phyloP scores from a whole-genome alignment of 2,888 invertebrate genomes.

The Didymodactylos carnosus region DNA sequence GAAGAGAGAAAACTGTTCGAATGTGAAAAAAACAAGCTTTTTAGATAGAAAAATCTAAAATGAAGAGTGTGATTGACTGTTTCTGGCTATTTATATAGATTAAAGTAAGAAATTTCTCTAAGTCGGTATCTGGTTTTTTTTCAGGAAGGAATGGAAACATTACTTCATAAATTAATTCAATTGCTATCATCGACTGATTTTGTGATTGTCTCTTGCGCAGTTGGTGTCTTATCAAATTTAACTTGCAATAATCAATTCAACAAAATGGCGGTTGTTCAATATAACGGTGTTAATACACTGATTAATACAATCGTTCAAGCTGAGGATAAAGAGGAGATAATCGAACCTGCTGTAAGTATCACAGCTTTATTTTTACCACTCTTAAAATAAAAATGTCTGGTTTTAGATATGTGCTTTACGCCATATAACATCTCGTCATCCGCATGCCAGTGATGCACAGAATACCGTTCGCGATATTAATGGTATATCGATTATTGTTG shows the following conservation, averaged over 20 bases:
- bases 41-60: too few relatives aligned
- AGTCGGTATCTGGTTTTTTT: constrained; percentile 15
- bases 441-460: constrained; percentile 87
- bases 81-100: too few relatives aligned
- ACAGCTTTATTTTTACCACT: too few relatives aligned
- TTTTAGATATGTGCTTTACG: constrained; percentile 75
- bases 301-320: constrained; percentile 2
- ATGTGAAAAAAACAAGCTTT: too few relatives aligned
- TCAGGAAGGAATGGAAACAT: constrained; percentile 49
- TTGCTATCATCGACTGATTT: constrained; percentile 74
- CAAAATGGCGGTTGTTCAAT: constrained; percentile 47
- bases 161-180: constrained; percentile 55
- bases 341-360: constrained; percentile 1
- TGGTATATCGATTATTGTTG: background rate
- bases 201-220: constrained; percentile 85
- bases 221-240: constrained; percentile 89
- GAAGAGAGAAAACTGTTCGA: too few relatives aligned
- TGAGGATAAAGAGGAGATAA: background rate
- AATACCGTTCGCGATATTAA: constrained; percentile 56
- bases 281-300: background rate
- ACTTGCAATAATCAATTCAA: constrained; percentile 98
- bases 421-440: constrained; percentile 85
- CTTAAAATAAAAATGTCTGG: too few relatives aligned
- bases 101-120: background rate
- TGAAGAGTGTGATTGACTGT: too few relatives aligned